These are phyloP conservation scores for Eilema caniola DNA, from an alignment of 2,888 invertebrate genomes.

Conservation along the genomic window DNA sequence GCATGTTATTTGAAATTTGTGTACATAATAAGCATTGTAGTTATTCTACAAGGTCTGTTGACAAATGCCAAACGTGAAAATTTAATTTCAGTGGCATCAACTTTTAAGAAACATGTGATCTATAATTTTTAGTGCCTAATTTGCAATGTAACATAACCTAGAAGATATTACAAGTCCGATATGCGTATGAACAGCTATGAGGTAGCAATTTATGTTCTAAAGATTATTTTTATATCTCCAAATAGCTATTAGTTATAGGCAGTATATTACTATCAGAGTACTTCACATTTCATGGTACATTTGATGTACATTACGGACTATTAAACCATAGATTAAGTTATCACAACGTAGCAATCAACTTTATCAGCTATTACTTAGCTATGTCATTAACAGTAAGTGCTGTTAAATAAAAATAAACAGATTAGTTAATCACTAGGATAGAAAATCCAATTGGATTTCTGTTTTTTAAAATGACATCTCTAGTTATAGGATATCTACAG, in stretches of 20 bases:
- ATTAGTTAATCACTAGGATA: constrained; percentile 23
- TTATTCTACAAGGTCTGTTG: not conserved
- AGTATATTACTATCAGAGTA: constrained; percentile 22
- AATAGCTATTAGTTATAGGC: not conserved
- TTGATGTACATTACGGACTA: constrained; percentile 32
- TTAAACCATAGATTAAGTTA: constrained; percentile 46
- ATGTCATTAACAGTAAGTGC: constrained; percentile 40
- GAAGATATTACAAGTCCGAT: not conserved
- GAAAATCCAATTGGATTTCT: not conserved
- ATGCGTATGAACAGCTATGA: not conserved
- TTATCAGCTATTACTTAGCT: constrained; percentile 38
- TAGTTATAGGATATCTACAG: too few relatives aligned
- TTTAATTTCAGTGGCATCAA: not conserved
- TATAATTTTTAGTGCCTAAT: not conserved
- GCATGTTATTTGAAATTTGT: not conserved
- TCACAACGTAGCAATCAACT: constrained; percentile 39
- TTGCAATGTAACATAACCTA: constrained; percentile 4
- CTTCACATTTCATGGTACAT: constrained; percentile 29
- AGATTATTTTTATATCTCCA: not conserved
- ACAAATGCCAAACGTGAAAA: not conserved
- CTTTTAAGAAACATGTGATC: not conserved
- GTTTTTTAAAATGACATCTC: too few relatives aligned
- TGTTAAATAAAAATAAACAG: constrained; percentile 35
- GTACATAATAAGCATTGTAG: not conserved
- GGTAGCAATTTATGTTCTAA: not conserved